A percentile compares a stretch with the other conserved stretches of the same genome.
These are phyloP conservation scores for Aix galericulata DNA, from an alignment of 2,113 vertebrate genomes.

Conservation along the genomic window DNA sequence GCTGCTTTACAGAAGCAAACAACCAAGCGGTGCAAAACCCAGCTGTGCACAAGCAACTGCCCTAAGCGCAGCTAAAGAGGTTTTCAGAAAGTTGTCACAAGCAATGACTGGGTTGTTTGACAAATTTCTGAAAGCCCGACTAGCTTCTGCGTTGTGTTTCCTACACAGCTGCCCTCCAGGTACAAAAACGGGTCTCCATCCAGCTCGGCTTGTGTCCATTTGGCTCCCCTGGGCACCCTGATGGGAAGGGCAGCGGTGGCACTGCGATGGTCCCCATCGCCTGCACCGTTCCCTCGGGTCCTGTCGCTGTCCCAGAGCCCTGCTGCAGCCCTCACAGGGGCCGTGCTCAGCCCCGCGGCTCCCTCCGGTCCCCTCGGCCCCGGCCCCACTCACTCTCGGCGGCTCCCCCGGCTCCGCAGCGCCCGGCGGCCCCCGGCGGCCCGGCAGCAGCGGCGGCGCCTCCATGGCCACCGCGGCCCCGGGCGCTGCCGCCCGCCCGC, in stretches of 20 bases:
- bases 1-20: not conserved
- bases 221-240: not conserved
- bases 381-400: too few relatives aligned
- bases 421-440: too few relatives aligned
- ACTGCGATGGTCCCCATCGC: accelerated
- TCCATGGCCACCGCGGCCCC: too few relatives aligned
- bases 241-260: accelerated
- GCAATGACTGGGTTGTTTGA: not conserved
- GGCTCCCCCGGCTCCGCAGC: too few relatives aligned
- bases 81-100: not conserved
- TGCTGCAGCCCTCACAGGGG: accelerated
- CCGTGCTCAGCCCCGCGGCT: too few relatives aligned
- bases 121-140: not conserved
- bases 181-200: not conserved
- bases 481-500: too few relatives aligned
- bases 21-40: not conserved
- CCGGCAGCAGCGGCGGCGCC: too few relatives aligned
- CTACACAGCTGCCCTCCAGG: accelerated
- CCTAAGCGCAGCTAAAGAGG: not conserved
- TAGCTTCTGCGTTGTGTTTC: not conserved
- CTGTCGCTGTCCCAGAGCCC: too few relatives aligned
- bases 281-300: too few relatives aligned
- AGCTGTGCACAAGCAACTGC: not conserved
- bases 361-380: too few relatives aligned
- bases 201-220: not conserved